Evolutionary conservation across 2,888 invertebrate genomes (phyloP).

Genomic region (Tenodera sinensis): DNA sequence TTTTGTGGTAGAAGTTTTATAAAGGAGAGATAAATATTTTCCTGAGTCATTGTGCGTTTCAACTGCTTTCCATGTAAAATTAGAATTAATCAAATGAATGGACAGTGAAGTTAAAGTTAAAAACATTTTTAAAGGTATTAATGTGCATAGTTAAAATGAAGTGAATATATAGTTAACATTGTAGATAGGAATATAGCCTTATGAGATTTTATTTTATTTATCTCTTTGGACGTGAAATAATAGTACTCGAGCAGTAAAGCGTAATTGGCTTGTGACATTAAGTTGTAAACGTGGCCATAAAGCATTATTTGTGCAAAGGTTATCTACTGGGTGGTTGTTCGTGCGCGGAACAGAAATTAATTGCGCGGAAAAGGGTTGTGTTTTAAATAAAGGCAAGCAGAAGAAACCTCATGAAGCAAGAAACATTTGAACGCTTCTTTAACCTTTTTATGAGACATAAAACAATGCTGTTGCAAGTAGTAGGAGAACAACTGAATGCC

Average conservation of each 20-base stretch:
- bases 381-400: neutral
- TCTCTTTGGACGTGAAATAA: neutral
- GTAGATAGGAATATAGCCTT: too few species aligned
- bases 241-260: neutral
- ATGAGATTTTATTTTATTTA: neutral
- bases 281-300: neutral
- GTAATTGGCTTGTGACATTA: neutral
- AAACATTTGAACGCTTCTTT: neutral
- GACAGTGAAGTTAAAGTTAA: too few species aligned
- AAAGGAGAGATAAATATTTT: too few species aligned
- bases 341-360: neutral
- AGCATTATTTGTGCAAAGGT: neutral
- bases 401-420: neutral
- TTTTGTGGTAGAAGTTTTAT: too few species aligned
- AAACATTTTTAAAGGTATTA: too few species aligned
- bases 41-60: too few species aligned
- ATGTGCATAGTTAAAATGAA: too few species aligned
- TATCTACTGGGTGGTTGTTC: neutral
- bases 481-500: neutral
- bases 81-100: too few species aligned
- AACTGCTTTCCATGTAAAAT: too few species aligned
- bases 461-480: neutral
- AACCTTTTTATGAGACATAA: neutral
- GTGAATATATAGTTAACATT: too few species aligned
- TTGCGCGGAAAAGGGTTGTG: neutral